Base-by-base conservation (phyloP, 2,888 invertebrate species). In the Platerodrilus igneus region DNA sequence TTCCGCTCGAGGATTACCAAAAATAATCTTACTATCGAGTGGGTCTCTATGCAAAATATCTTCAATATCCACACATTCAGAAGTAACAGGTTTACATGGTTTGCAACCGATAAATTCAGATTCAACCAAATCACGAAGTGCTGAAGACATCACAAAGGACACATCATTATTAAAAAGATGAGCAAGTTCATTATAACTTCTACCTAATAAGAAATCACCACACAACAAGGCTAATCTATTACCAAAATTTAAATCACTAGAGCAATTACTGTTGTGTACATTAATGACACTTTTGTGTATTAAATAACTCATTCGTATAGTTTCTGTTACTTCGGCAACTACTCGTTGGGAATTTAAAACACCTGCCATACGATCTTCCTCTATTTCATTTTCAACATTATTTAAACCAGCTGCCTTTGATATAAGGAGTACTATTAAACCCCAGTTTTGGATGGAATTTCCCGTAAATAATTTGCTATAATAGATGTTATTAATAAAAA, bases 161-260 rank as follows among this genome's bases (percentile, higher is more conserved):
- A 94, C 75, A 73, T 93, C 81, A 68, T 82, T 82, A 58, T 83
- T 82, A 55, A 79, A 74, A 40, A 92, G 73, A 50, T 80, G 83
- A 22, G 94, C 92, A 42, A 95, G 72, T 60, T 90, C 91, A 0
- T 83, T 80, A 62, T 88, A 90, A 36, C 91, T 91, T 63, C 87
- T 92, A 8, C 87, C 89, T 6, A 95, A 72, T 28, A 95, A 71
- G 60, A 92, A 94, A 68, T 95, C 95, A 5, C 69, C 95, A 59
- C 90, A 88, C 5, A 95, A 76, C 19, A 95, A 72, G 0, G 94
- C 91, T 57, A 95, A 91, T 73, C 94, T 95, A 69, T 95, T 95
- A 4, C 94, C 94, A 68, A 91, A 91, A 60, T 88, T 83, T 84
- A 94, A 85, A 60, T 93, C 90, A 28, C 79, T 78, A 73, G 70